These are phyloP conservation scores for Oligia latruncula DNA, from an alignment of 2,888 invertebrate genomes.

Conservation along the genomic window DNA sequence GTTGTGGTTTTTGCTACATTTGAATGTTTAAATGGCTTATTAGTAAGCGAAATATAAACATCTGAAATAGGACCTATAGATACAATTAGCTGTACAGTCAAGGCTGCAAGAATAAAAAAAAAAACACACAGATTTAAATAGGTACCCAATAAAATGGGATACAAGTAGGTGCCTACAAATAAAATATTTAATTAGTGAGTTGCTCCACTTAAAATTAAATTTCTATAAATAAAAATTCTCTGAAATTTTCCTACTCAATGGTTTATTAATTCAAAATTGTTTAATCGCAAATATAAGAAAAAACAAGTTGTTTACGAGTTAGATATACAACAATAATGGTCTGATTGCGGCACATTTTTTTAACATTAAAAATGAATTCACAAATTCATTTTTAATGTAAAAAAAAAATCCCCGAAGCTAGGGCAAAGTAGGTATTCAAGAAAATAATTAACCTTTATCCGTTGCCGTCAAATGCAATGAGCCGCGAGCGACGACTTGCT, in stretches of 20 bases:
- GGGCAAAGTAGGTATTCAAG: conserved; percentile 68
- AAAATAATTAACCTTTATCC: conserved; percentile 80
- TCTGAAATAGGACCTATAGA: no score
- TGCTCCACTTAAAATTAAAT: conserved; percentile 6
- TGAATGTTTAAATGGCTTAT: background rate
- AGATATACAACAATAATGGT: conserved; percentile 61
- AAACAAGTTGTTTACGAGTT: conserved; percentile 66
- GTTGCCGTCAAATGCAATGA: conserved; percentile 77
- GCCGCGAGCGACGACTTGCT: conserved; percentile 48
- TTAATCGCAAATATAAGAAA: conserved; percentile 67
- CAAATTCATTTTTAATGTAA: conserved; percentile 65
- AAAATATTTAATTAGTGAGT: conserved; percentile 1
- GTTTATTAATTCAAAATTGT: conserved; percentile 66
- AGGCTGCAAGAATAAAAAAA: background rate
- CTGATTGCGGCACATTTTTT: conserved; percentile 69
- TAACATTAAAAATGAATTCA: no score
- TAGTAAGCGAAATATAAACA: background rate
- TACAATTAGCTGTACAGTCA: background rate
- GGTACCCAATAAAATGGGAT: background rate
- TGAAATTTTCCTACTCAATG: conserved; percentile 60
- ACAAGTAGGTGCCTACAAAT: background rate
- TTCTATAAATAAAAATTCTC: conserved; percentile 11
- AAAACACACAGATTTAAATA: background rate
- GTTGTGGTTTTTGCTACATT: background rate
- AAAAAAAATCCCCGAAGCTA: conserved; percentile 41